Base-by-base conservation (phyloP, 2,113 vertebrate species). In the Arothron firmamentum region DNA sequence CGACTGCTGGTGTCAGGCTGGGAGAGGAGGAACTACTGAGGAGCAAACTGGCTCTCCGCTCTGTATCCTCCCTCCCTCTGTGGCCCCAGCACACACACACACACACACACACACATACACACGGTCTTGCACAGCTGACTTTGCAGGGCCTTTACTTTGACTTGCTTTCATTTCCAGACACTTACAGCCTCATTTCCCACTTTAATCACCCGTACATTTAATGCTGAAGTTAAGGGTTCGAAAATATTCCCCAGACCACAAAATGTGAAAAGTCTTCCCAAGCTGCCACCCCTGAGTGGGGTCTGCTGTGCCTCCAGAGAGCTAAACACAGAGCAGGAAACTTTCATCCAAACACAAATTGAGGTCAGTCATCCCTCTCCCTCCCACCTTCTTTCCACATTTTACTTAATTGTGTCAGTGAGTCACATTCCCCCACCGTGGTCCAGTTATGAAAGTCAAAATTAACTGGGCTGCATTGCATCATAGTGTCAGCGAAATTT, bases 1-100 rank as follows among this genome's bases (percentile, higher is more conserved):
- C 19, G 16, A 9, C 60, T 41, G 70, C 73, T 58, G 70, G 50
- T 67, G 62, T 77, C 46, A 75, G 64, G 55, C 0, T 15, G 19
- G 12, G 56, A 69, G 69, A 78, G 81, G 64, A 69, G 59, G 70
- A 74, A 65, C 72, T 23, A 65, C 62, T 55, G 48, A 70, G 72
- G 52, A 66, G 56, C 53, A 69, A 41, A 50, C 67, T 58, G 34
- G 34, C 75, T 70, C 61, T 13, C 49, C 49, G 41, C 12, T 42
- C 48, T 12, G 1, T n/a, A n/a, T 13, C 28, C 45, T 17, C 47
- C 43, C 64, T n/a, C 63, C 15, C 51, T 16, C 38, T 4, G 12
- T 12, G 34, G 34, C 16, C 20, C 53, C 0, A n/a, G 19, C 57
- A n/a, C 42, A 55, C 18, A 28, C 49, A 54, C 49, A 14, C 16